phyloP scores from a whole-genome alignment of 2,888 invertebrate species.

The Fissipunctia ypsillon region DNA sequence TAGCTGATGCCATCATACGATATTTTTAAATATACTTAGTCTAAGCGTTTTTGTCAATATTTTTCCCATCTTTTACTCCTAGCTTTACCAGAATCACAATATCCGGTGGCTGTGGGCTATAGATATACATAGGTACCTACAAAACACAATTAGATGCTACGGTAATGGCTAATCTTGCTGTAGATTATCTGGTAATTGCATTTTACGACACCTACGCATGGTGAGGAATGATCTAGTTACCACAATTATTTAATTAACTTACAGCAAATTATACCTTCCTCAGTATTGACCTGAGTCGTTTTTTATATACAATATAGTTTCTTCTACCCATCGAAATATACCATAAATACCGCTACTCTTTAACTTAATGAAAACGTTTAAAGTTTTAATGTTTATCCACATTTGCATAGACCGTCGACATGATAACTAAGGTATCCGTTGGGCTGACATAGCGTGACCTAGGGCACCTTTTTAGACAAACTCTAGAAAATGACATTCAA shows the following conservation, averaged over 20 bases:
- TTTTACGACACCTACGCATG: constrained; percentile 28
- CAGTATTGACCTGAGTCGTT: not conserved
- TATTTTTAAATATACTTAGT: not conserved
- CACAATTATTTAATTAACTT: constrained; percentile 48
- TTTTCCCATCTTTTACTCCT: not conserved
- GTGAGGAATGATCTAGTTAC: constrained; percentile 22
- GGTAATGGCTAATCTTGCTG: not conserved
- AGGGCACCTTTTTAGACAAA: constrained; percentile 36
- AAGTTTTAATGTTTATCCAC: constrained; percentile 32
- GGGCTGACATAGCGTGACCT: constrained; percentile 56
- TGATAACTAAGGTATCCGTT: constrained; percentile 34
- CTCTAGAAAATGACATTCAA: constrained; percentile 43
- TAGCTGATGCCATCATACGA: not conserved
- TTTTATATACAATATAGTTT: not conserved
- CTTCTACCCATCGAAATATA: not conserved
- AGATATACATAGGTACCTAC: not conserved
- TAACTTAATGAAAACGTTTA: constrained; percentile 48
- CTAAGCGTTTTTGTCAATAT: too few relatives aligned
- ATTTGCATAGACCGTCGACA: constrained; percentile 47
- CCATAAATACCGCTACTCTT: not conserved
- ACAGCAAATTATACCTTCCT: constrained; percentile 27
- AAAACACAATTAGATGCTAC: not conserved
- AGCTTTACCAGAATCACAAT: not conserved
- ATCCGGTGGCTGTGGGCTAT: not conserved
- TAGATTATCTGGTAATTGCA: constrained; percentile 20